Percentiles rank a stretch among this genome's conserved stretches.
These are phyloP conservation scores for Rhodinocichla rosea DNA, from an alignment of 2,113 vertebrate genomes.

Conservation along the genomic window DNA sequence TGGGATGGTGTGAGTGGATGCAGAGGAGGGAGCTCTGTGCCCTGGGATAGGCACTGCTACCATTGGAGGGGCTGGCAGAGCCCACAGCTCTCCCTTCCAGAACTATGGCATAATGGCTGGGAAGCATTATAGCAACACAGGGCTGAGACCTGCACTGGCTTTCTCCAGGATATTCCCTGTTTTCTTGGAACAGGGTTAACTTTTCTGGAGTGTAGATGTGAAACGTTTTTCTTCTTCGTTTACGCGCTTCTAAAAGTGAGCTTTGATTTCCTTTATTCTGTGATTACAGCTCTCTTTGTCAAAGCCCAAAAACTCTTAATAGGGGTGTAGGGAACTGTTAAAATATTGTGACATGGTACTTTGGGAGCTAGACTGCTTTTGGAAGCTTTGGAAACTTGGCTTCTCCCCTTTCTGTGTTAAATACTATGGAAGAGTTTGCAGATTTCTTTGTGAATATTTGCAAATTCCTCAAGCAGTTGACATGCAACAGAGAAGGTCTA, in stretches of 20 bases:
- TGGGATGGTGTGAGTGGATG: rapidly evolving
- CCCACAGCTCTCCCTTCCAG: not conserved
- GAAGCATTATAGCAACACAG: not conserved
- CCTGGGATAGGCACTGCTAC: not conserved
- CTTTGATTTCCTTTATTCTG: not conserved
- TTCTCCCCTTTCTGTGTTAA: not conserved
- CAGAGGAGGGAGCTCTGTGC: not conserved
- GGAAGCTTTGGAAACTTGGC: not conserved
- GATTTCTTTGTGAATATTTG: conserved; percentile 63
- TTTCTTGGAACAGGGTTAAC: not conserved
- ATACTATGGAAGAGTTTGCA: conserved; percentile 36
- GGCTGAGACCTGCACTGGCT: not conserved
- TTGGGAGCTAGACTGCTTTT: not conserved
- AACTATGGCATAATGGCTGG: rapidly evolving
- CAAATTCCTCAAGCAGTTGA: conserved; percentile 19
- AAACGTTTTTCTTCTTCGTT: not conserved
- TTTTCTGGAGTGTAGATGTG: not conserved
- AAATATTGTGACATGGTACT: conserved; percentile 17
- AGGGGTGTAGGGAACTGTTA: not conserved
- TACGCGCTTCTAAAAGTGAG: not conserved
- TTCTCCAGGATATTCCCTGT: not conserved
- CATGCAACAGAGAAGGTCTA: not conserved
- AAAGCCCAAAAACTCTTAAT: not conserved
- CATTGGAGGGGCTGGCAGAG: not conserved
- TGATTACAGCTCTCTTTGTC: not conserved